A percentile compares a stretch with the other conserved stretches of the same genome.
These are phyloP conservation scores for Colossoma macropomum DNA, from an alignment of 2,113 vertebrate genomes.

Conservation along the genomic window DNA sequence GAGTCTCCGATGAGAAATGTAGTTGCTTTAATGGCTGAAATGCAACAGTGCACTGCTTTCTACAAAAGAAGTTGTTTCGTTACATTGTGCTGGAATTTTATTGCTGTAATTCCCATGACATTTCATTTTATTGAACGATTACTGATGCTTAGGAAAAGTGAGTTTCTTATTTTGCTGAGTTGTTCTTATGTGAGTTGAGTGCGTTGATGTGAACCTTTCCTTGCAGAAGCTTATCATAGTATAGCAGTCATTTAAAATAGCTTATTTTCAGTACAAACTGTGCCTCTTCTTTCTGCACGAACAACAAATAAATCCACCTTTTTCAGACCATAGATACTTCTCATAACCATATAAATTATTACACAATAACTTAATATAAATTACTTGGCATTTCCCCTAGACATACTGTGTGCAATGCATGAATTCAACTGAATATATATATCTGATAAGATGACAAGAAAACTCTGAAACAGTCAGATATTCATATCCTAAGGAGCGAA, in stretches of 20 bases:
- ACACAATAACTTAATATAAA: conserved; percentile 27
- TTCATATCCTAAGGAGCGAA: conserved; percentile 28
- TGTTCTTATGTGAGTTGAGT: neutral
- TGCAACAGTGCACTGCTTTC: conserved; percentile 19
- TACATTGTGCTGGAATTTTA: conserved; percentile 52
- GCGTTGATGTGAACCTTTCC: neutral
- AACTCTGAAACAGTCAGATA: conserved; percentile 25
- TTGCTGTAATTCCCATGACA: conserved; percentile 44
- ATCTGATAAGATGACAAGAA: conserved; percentile 16
- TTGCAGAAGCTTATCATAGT: neutral
- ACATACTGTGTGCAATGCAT: conserved; percentile 17
- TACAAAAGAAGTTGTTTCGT: conserved; percentile 38
- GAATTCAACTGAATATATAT: conserved; percentile 10
- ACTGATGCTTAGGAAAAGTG: neutral
- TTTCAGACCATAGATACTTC: neutral
- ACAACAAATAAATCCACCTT: neutral
- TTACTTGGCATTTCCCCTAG: conserved; percentile 23
- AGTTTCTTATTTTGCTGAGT: neutral
- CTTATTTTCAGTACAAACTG: neutral
- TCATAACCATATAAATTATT: conserved; percentile 9
- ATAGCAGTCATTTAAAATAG: neutral
- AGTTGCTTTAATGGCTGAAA: conserved; percentile 49
- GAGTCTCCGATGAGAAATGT: conserved; percentile 2
- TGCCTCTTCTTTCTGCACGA: neutral
- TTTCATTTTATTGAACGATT: neutral